Evolutionary conservation across 2,888 invertebrate species (phyloP).

Genomic region (Odontocolon sp.): DNA sequence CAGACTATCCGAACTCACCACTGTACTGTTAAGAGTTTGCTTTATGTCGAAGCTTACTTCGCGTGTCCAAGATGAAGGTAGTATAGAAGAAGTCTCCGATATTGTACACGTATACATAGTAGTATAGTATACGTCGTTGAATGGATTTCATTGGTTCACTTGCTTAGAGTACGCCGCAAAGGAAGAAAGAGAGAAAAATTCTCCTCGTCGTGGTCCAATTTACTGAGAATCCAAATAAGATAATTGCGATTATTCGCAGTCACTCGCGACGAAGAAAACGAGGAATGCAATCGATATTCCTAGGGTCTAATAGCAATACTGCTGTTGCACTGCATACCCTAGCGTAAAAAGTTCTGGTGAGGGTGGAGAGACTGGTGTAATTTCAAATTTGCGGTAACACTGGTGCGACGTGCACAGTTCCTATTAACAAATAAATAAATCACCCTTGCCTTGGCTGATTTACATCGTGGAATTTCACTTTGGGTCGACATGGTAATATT

Average conservation of each 20-base stretch:
- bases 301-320: constrained; percentile 5
- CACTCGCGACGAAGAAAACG: constrained; percentile 44
- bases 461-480: constrained; percentile 57
- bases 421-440: constrained; percentile 69
- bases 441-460: constrained; percentile 59
- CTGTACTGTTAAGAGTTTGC: constrained; percentile 53
- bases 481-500: constrained; percentile 43
- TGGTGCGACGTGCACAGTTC: constrained; percentile 1
- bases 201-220: constrained; percentile 50
- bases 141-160: constrained; percentile 51
- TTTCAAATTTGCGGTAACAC: constrained; percentile 63
- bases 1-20: not conserved
- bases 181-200: constrained; percentile 32
- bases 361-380: constrained; percentile 48
- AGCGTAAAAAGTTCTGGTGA: constrained; percentile 25
- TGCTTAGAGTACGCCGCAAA: constrained; percentile 27
- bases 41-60: constrained; percentile 64
- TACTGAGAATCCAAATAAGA: constrained; percentile 49
- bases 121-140: constrained; percentile 18
- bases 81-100: constrained; percentile 21
- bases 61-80: constrained; percentile 45
- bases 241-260: constrained; percentile 54
- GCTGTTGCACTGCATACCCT: constrained; percentile 14
- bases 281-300: constrained; percentile 43
- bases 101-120: not conserved